A percentile compares a stretch with the other conserved stretches of the same genome.
Evolutionary conservation across 2,888 invertebrate species (phyloP).

Genomic region (Platycheirus rosarum): DNA sequence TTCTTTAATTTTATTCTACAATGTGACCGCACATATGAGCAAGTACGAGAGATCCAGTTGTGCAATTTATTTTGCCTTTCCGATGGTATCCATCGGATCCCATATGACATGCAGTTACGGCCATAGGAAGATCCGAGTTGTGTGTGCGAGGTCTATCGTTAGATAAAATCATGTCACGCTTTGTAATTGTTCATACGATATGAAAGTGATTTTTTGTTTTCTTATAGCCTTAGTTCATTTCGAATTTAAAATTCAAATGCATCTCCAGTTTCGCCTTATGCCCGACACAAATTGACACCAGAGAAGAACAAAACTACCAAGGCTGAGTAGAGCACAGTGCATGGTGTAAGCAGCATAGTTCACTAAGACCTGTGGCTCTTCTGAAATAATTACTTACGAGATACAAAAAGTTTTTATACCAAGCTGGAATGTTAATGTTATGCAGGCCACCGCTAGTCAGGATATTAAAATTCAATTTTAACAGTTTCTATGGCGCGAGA

Average conservation of each 20-base stretch:
- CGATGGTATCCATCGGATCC: slow-evolving; percentile 17
- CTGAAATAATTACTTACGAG: slow-evolving; percentile 32
- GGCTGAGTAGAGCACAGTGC: background rate
- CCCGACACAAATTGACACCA: slow-evolving; percentile 25
- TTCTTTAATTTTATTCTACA: no score
- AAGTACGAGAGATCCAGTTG: no score
- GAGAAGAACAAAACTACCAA: background rate
- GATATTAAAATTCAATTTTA: no score
- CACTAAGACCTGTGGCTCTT: slow-evolving; percentile 33
- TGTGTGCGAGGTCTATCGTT: slow-evolving; percentile 37
- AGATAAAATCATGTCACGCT: slow-evolving; percentile 57
- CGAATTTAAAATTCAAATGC: slow-evolving; percentile 49
- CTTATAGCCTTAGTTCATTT: slow-evolving; percentile 31
- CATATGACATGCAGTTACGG: slow-evolving; percentile 8
- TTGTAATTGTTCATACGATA: slow-evolving; percentile 52
- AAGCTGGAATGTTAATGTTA: slow-evolving; percentile 34
- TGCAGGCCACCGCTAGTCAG: slow-evolving; percentile 26
- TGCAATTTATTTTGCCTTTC: no score
- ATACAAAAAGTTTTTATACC: slow-evolving; percentile 28
- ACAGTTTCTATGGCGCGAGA: no score
- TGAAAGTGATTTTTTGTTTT: slow-evolving; percentile 28
- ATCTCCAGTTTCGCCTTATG: slow-evolving; percentile 26
- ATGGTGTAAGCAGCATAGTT: background rate
- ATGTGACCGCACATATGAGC: no score
- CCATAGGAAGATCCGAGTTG: background rate